A percentile compares a stretch with the other conserved stretches of the same genome.
Conservation (phyloP, 1,140 invertebrate species). For the Drosophila kepulauana region DNA sequence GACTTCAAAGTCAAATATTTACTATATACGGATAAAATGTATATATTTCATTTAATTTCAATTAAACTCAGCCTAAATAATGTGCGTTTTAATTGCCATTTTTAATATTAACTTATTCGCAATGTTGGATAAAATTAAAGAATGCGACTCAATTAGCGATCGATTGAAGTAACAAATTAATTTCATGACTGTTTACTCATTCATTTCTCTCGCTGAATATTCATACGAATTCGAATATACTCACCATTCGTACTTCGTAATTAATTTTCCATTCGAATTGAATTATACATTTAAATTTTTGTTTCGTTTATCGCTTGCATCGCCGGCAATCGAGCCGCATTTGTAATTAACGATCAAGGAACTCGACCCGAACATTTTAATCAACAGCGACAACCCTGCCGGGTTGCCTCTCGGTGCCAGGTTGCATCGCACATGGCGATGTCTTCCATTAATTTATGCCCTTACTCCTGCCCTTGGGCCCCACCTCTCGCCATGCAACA, state of each 20-base stretch:
- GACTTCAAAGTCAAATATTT: no score
- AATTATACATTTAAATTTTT: slow-evolving; percentile 70
- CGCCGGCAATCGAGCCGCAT: slow-evolving; percentile 32
- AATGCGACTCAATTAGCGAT: slow-evolving; percentile 59
- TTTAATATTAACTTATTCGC: neutral
- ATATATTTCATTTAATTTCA: no score
- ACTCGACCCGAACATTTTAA: slow-evolving; percentile 75
- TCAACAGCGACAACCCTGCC: slow-evolving; percentile 43
- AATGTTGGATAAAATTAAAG: neutral
- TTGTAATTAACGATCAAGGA: slow-evolving; percentile 71
- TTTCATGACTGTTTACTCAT: slow-evolving; percentile 43
- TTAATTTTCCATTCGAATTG: slow-evolving; percentile 69
- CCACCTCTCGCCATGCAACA: slow-evolving; percentile 12
- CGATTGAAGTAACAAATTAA: slow-evolving; percentile 59
- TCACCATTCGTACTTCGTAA: slow-evolving; percentile 36
- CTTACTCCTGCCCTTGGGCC: slow-evolving; percentile 16
- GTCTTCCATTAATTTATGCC: slow-evolving; percentile 70
- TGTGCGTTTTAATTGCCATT: no score
- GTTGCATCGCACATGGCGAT: slow-evolving; percentile 37
- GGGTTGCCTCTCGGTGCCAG: neutral
- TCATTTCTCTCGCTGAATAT: slow-evolving; percentile 35
- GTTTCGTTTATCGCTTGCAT: slow-evolving; percentile 41
- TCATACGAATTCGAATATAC: slow-evolving; percentile 15
- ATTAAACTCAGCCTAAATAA: no score
- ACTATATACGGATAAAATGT: no score